Evolutionary conservation across 2,888 invertebrate species (phyloP), one percentile per base, ranked within the genome.

Genomic region (Drosophila aldrichi): DNA sequence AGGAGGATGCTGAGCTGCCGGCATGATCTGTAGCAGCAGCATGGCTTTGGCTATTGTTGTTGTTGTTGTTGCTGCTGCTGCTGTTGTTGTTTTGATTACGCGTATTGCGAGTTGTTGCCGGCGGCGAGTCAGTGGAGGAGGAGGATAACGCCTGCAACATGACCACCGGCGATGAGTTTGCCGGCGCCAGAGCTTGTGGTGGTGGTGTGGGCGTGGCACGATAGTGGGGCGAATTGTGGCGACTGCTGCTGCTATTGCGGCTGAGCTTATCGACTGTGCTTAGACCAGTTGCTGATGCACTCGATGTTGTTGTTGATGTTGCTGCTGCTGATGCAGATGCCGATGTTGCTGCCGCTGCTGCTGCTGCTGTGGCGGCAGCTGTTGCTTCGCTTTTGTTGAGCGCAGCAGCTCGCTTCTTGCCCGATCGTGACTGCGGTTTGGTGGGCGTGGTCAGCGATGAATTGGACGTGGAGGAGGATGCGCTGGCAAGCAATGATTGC

Each of bases 391-490:
- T 73, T 65, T 88, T 88, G 44, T 49, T 79, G 1, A 71, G 56
- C 0, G 91, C 90, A 40, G 92, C 91, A 16, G 91, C 91, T n/a
- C 92, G 90, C 61, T 92, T 92, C 72, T 93, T 93, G 52, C 92
- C 92, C 49, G 92, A 92, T 41, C 93, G 89, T 9, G 92, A 92
- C 56, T 82, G 91, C 3, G 81, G 65, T 34, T 79, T 81, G 55
- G 44, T 74, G 77, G 84, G 67, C 77, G 83, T 59, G 72, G 55
- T 62, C 56, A 67, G 36, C 18, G 77, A 40, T 29, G 70, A 38
- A 36, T 51, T 57, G 41, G 74, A 41, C 18, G 83, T 46, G 40
- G 77, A 55, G 52, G 74, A 55, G 40, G 73, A 51, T 29, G 70
- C 40, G 18, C 72, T 59, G 48, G 67, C 55, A 16, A 56, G 70